phyloP scores from a whole-genome alignment of 2,113 vertebrate species.

The Cebidichthys violaceus region DNA sequence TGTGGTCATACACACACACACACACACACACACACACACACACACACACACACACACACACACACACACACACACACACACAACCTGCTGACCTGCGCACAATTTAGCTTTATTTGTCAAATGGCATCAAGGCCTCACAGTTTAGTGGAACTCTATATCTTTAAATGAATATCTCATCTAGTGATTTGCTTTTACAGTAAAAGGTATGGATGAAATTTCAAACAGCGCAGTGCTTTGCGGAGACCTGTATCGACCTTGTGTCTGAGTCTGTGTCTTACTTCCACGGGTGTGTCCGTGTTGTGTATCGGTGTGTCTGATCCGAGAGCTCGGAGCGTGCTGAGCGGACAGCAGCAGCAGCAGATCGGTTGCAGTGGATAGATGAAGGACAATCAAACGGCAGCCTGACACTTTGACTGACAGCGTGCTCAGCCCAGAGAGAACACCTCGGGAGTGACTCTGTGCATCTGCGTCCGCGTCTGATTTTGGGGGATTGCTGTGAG shows the following conservation, averaged over 20 bases:
- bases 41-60: conserved; percentile 28
- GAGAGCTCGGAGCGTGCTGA: neutral
- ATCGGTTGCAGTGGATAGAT: conserved; percentile 30
- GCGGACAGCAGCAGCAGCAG: conserved; percentile 31
- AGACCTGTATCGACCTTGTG: conserved; percentile 2
- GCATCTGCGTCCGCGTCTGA: conserved; percentile 30
- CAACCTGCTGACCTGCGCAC: conserved; percentile 14
- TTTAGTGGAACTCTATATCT: neutral
- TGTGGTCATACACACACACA: conserved; percentile 28
- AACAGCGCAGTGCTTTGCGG: neutral
- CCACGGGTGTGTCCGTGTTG: neutral
- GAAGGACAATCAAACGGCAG: conserved; percentile 39
- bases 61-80: conserved; percentile 20
- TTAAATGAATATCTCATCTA: neutral
- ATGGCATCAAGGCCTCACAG: neutral
- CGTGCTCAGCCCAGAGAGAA: conserved; percentile 37
- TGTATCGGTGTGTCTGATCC: neutral
- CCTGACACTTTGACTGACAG: conserved; percentile 45
- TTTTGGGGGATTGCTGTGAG: conserved; percentile 14
- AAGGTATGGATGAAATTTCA: neutral
- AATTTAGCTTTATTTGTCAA: neutral
- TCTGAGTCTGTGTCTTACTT: neutral
- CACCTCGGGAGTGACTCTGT: conserved; percentile 10
- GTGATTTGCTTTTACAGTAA: neutral
- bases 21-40: conserved; percentile 13